Base-by-base conservation (phyloP, 2,113 vertebrate species). In the Periophthalmus modestus region DNA sequence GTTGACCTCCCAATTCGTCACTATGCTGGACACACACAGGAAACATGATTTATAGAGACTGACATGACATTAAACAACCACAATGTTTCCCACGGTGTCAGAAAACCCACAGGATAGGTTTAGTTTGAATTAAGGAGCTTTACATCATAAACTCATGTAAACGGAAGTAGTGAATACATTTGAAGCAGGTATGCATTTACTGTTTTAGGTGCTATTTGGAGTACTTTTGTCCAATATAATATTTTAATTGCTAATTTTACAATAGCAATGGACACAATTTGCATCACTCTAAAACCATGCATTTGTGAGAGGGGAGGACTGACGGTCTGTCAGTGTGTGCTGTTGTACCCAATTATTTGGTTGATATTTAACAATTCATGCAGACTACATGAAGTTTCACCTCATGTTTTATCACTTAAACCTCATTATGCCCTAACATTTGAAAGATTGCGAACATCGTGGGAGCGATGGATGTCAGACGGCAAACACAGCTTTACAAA, bases 1-100 rank as follows among this genome's bases (percentile, higher is more conserved):
- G 76, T 95, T 95, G 90, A 89, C 93, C 91, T 96, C 95, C 97
- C 97, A 99, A 28, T 84, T 89, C 58, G 91, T 85, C 74, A 91
- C 83, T 66, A 96, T 85, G 6, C 97, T 98, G 82, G 88, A 85
- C 80, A 81, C 55, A 85, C 28, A 62, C 23, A 19, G 62, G 0
- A 55, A 62, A 48, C 36, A 43, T 68, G 71, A 91, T 87, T 82
- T 74, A 85, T 21, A 66, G 59, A 36, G 75, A 80, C 71, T 21
- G 68, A 57, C 66, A 69, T 19, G 2, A 48, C 67, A 69, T 82
- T 73, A 74, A 13, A 78, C 62, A 77, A 71, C 33, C 36, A 59
- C 43, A n/a, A 68, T 23, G 48, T 80, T 6, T 19, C 43, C 57
- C 1, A 58, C 55, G 82, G 75, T 72, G 78, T 70, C 80, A 59